Base-by-base conservation (phyloP, 2,888 invertebrate genomes). In the Bursaphelenchus okinawaensis region DNA sequence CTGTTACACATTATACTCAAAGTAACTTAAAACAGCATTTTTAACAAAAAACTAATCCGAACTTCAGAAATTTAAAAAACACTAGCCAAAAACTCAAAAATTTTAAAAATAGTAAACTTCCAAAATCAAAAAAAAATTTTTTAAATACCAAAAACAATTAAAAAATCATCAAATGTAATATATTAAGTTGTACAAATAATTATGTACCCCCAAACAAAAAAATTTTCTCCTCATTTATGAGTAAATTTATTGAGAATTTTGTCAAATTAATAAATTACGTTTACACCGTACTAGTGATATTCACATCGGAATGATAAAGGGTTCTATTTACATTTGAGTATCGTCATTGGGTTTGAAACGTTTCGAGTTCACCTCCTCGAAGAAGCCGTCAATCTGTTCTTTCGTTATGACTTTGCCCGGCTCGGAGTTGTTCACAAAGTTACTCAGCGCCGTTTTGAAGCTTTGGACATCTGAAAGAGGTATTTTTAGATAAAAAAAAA, bases 361-460 rank as follows among this genome's bases (percentile, higher is more conserved):
- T 12, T 29, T 29, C 9, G 64, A 63, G 19, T 31, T 51, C 22
- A 73, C 19, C 31, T 63, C 70, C 12, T 65, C 56, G 27, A 67
- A 67, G 56, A 62, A 67, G 27, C 68, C 20, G n/a, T 61, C 63
- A n/a, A 67, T 68, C 27, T 67, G 68, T 12, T 69, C 64, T 12
- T 27, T 52, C 16, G 67, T 67, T 31, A 67, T 63, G 23, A 63
- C 70, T 28, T 65, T 69, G 7, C 40, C 51, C 19, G 24, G 28
- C 1, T n/a, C 52, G 9, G 40, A 31, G 7, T 70, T 69, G 7
- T 31, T 19, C n/a, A 67, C 55, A 27, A 67, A 67, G 12, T 60
- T 23, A 3, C 23, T 40, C 7, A 65, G 29, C 31, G 68, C 55
- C 12, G 26, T 24, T 28, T 58, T 28, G 68, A 67, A 68, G 16